phyloP scores from a whole-genome alignment of 1,140 invertebrate species.

The Sminthurides bifidus region DNA sequence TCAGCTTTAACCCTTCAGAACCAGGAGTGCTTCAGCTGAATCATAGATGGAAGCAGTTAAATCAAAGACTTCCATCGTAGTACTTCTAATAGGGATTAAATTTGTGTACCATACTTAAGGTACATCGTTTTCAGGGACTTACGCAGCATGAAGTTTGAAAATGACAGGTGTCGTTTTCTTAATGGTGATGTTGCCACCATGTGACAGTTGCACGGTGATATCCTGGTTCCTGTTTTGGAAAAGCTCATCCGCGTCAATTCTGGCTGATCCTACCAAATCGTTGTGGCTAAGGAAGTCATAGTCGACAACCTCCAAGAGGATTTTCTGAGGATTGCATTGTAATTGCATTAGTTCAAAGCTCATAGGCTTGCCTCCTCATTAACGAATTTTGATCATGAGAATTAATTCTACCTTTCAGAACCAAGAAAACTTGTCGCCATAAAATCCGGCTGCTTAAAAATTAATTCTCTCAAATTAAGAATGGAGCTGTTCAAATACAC shows the following conservation, averaged over 20 bases:
- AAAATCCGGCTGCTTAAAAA: not conserved
- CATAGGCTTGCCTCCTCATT: not conserved
- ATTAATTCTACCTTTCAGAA: no score
- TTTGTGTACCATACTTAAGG: no score
- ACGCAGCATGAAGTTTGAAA: not conserved
- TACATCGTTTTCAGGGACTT: no score
- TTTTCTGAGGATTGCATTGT: not conserved
- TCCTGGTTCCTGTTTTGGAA: not conserved
- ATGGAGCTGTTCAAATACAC: not conserved
- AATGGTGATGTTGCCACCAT: not conserved
- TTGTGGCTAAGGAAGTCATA: not conserved
- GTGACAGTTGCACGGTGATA: not conserved
- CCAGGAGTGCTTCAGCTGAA: no score
- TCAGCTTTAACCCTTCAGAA: no score
- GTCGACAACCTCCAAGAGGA: not conserved
- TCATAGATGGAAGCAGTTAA: no score
- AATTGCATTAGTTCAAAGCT: not conserved
- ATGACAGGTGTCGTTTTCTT: not conserved
- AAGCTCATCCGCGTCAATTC: not conserved
- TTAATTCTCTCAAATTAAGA: not conserved
- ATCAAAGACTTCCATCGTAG: no score
- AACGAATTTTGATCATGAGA: no score
- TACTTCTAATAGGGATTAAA: no score
- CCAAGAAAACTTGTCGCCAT: no score
- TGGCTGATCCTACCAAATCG: not conserved